Base-by-base conservation (phyloP, 2,113 vertebrate genomes). In the Alosa alosa region DNA sequence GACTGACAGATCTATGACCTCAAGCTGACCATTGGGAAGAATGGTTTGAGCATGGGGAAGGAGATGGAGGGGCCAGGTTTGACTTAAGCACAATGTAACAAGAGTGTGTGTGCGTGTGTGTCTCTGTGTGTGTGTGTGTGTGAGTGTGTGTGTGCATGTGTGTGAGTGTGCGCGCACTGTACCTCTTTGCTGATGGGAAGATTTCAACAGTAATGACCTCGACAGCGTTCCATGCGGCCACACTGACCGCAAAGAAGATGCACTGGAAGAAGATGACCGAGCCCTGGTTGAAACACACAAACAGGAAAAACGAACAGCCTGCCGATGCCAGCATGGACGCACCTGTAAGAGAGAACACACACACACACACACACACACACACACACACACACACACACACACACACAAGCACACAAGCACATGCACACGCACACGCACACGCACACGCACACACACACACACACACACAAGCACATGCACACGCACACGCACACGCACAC, bases 191-290 rank as follows among this genome's bases (percentile, higher is more conserved):
- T 0, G 97, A 96, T 50, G 98, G 97, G 84, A 98, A 99, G 18
- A 99, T 95, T 89, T 99, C 98, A 87, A 99, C 97, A 0, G 98
- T 98, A 91, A 99, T 96, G 75, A 99, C 98, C 0, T 99, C 95
- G 82, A 99, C 92, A 15, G 97, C 97, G 0, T 99, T 99, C 98
- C 98, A 99, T 82, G 97, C 97, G 0, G 98, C 98, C 0, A 98
- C 98, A 78, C 96, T 97, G 90, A 95, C 93, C 0, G 96, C 97
- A 0, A 96, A 99, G 92, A 98, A 99, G 57, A 99, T 95, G 93
- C 98, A 99, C 93, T 99, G 98, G 96, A 96, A 98, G 82, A 96
- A 96, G 0, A 99, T 98, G 91, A 99, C 97, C 0, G 97, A 96
- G 0, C 96, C 97, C 89, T 98, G 96, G 0, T 96, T 99, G 90